Percentiles rank a stretch among this genome's conserved stretches.
phyloP scores from a whole-genome alignment of 2,797 vertebrate species.

The Anabacerthia variegaticeps region DNA sequence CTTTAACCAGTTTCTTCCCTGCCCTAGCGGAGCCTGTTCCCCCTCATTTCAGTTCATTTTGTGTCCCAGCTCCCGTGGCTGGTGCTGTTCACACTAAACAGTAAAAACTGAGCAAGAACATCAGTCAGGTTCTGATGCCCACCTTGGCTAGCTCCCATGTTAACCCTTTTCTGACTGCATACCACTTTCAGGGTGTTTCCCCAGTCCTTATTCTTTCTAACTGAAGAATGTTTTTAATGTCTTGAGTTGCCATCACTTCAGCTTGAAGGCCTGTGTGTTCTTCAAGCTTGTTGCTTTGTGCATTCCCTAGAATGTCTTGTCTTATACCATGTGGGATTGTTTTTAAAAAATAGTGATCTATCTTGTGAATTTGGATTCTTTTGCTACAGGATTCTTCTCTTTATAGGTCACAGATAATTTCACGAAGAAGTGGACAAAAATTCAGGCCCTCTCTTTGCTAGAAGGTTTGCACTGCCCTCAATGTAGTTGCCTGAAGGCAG shows the following conservation, averaged over 20 bases:
- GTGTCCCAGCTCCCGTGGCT: neutral
- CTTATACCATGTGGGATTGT: fast-evolving
- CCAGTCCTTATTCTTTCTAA: neutral
- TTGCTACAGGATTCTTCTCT: neutral
- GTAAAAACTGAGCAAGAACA: neutral
- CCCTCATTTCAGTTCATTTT: neutral
- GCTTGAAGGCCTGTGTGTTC: neutral
- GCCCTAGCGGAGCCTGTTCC: neutral
- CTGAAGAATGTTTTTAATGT: neutral
- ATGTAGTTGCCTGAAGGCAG: neutral
- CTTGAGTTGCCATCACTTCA: neutral
- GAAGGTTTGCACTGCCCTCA: neutral
- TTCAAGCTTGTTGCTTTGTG: neutral
- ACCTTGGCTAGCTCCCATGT: neutral
- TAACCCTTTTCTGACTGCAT: neutral
- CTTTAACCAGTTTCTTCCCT: neutral
- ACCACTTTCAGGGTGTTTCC: neutral
- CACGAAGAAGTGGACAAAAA: neutral
- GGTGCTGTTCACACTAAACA: neutral
- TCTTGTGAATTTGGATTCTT: neutral
- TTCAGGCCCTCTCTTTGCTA: neutral
- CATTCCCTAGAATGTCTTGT: neutral
- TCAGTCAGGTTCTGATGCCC: neutral
- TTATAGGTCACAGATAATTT: neutral
- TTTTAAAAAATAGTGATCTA: neutral